Evolutionary conservation across 2,113 vertebrate genomes (phyloP).

Genomic region (Odocoileus hemionus): DNA sequence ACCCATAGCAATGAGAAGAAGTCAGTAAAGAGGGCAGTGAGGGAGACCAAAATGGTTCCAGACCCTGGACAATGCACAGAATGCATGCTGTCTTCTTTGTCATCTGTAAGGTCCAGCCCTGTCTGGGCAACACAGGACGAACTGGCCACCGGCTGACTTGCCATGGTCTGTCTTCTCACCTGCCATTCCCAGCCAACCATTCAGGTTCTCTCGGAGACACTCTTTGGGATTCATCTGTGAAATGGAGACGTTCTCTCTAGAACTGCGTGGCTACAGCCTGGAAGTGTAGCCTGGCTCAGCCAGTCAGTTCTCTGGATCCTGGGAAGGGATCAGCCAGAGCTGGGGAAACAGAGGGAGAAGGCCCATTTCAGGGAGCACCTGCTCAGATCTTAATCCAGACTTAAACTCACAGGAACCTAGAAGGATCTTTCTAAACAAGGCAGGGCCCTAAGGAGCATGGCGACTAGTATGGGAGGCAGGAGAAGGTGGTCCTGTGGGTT

Average conservation of each 20-base stretch:
- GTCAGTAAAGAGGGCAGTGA: background rate
- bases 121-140: background rate
- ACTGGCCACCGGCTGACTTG: background rate
- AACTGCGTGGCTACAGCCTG: background rate
- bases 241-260: background rate
- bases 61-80: background rate
- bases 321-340: background rate
- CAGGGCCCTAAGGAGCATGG: background rate
- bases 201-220: background rate
- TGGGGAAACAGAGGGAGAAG: background rate
- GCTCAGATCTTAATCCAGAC: background rate
- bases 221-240: background rate
- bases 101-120: background rate
- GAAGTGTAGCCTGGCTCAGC: background rate
- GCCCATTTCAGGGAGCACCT: background rate
- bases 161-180: conserved; percentile 1
- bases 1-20: background rate
- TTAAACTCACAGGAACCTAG: background rate
- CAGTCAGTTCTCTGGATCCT: background rate
- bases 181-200: background rate
- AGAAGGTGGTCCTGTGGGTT: background rate
- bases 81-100: background rate
- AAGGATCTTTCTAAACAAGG: conserved; percentile 10
- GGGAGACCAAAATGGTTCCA: background rate
- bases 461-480: background rate